A percentile compares a stretch with the other conserved stretches of the same genome.
Evolutionary conservation across 1,140 invertebrate species (phyloP).

Genomic region (Lineus longissimus): DNA sequence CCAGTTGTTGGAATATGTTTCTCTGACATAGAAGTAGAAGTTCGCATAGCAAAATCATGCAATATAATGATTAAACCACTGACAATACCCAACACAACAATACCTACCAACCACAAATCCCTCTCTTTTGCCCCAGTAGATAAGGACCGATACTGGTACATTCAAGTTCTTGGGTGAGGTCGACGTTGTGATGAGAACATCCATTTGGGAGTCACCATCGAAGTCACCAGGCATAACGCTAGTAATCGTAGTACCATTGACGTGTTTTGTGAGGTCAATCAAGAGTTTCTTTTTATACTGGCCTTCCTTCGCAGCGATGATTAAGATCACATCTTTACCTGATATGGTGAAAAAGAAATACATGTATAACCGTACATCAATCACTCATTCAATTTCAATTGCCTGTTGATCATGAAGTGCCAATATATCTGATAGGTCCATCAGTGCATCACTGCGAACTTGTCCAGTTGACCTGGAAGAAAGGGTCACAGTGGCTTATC

Average conservation of each 20-base stretch:
- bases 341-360: neutral
- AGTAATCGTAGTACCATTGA: slow-evolving; percentile 30
- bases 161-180: slow-evolving; percentile 9
- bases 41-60: too few relatives aligned
- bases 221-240: slow-evolving; percentile 86
- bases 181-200: slow-evolving; percentile 66
- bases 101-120: neutral
- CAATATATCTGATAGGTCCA: neutral
- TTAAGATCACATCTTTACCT: neutral
- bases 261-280: slow-evolving; percentile 1
- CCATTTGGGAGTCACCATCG: slow-evolving; percentile 91
- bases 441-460: neutral
- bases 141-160: slow-evolving; percentile 33
- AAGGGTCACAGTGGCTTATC: too few relatives aligned
- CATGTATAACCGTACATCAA: neutral
- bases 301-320: neutral
- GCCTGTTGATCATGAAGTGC: neutral
- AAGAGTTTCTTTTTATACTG: neutral
- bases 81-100: neutral
- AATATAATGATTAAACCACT: too few relatives aligned
- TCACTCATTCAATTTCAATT: neutral
- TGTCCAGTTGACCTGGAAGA: neutral
- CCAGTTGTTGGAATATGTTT: too few relatives aligned
- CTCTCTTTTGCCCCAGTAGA: slow-evolving; percentile 41
- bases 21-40: too few relatives aligned